phyloP scores from a whole-genome alignment of 1,140 invertebrate genomes.

The Chironomus tepperi region DNA sequence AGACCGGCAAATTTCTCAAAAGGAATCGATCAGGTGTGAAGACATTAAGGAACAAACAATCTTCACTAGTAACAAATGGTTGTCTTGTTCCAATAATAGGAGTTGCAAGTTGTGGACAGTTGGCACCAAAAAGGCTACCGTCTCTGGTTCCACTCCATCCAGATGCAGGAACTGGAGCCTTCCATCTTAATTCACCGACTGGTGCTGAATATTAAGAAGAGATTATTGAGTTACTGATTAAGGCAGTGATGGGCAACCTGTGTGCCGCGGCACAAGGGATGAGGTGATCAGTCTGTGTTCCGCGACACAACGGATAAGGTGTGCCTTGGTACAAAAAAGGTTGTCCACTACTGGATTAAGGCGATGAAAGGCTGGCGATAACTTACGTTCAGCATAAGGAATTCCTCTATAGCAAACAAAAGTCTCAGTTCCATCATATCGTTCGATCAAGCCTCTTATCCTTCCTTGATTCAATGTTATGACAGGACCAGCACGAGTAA shows the following conservation, averaged over 20 bases:
- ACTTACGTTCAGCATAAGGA: constrained; percentile 59
- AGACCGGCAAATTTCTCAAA: constrained; percentile 35
- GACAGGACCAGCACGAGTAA: neutral
- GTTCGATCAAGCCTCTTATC: neutral
- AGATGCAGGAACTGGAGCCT: constrained; percentile 48
- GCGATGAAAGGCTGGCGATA: too few relatives aligned
- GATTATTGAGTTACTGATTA: too few relatives aligned
- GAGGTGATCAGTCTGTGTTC: too few relatives aligned
- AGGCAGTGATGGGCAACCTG: too few relatives aligned
- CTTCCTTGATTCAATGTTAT: neutral
- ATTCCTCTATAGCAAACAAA: constrained; percentile 48
- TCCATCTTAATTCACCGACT: constrained; percentile 58
- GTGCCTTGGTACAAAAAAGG: too few relatives aligned
- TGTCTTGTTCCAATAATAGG: constrained; percentile 54
- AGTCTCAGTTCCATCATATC: neutral
- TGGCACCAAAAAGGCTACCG: neutral
- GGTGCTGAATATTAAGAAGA: constrained; percentile 42
- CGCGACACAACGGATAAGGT: too few relatives aligned
- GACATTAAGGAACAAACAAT: constrained; percentile 73
- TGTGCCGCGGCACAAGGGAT: too few relatives aligned
- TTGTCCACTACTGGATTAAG: too few relatives aligned
- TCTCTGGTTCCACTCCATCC: neutral
- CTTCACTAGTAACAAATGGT: constrained; percentile 55
- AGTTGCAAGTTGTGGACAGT: constrained; percentile 46
- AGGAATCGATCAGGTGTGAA: constrained; percentile 50